Base-by-base conservation (phyloP, 2,888 invertebrate genomes). In the Drosophila sordidapex region DNA sequence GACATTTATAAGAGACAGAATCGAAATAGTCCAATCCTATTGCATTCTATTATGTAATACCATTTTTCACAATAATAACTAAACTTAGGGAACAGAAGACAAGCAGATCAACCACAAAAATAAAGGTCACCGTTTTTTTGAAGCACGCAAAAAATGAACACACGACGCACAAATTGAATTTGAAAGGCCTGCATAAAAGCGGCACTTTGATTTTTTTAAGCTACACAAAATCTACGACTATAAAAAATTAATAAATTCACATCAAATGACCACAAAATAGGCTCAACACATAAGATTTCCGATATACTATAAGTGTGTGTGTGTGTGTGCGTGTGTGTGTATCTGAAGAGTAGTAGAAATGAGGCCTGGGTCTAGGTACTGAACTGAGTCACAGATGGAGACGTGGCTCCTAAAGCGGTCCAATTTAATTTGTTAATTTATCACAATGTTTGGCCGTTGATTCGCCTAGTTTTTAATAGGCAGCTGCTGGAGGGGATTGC, bases 241-340 rank as follows among this genome's bases (percentile, higher is more conserved):
- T 87, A 85, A 78, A 80, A 87, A 76, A 87, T 89, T 82, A 85
- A 85, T 87, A 89, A 89, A 85, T 89, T 85, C 87, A 79, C 77
- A 87, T 79, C 64, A 75, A 85, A 76, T 35, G 70, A 43, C 69
- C 54, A 67, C 62, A 38, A 82, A 71, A 72, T 83, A 75, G 72
- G 87, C 87, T 79, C 54, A 81, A 70, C 70, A 40, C 63, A 76
- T 73, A 83, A 83, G 79, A 85, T 87, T 80, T 85, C 74, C 85
- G 80, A 89, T 79, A 51, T 31, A 40, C 27, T 8, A 29, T 21
- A 1, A 8, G 2, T n/a, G 21, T 38, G 29, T 48, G 46, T 64
- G 51, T 38, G 35, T n/a, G 57, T 49, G 25, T 25, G 25, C 2
- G 38, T n/a, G 29, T 11, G 40, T 38, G 33, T 25, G 33, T 51